These are phyloP conservation scores for Recurvirostra avosetta DNA, from an alignment of 2,113 vertebrate species.

Conservation along the genomic window DNA sequence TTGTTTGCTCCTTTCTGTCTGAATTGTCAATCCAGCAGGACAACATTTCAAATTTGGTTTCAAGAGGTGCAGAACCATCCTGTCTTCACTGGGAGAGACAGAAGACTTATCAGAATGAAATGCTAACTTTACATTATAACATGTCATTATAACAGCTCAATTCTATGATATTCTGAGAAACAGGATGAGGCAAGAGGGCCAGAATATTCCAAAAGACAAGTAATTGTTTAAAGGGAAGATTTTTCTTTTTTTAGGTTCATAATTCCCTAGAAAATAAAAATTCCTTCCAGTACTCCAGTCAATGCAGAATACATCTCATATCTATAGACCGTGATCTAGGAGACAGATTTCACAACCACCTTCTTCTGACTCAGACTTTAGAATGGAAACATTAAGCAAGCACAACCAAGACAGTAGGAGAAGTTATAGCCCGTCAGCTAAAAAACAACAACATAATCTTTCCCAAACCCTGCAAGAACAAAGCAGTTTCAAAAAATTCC, in stretches of 20 bases:
- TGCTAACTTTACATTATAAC: not conserved
- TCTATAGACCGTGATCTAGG: not conserved
- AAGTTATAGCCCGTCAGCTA: conserved; percentile 21
- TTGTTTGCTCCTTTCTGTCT: not conserved
- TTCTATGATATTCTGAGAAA: not conserved
- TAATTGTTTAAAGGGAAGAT: not conserved
- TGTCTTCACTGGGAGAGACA: not conserved
- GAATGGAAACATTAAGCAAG: conserved; percentile 53
- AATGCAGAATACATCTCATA: not conserved
- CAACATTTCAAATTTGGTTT: not conserved
- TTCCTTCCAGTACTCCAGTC: not conserved
- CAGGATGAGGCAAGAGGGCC: not conserved
- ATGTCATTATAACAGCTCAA: not conserved
- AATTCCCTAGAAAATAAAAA: not conserved
- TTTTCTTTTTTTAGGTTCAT: not conserved
- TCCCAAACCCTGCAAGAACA: conserved; percentile 52
- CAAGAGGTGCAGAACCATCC: not conserved
- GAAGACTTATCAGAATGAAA: not conserved
- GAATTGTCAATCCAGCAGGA: not conserved
- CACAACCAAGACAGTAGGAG: conserved; percentile 34
- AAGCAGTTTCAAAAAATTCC: not conserved
- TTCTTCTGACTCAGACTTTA: conserved; percentile 27
- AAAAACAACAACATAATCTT: not conserved
- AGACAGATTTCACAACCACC: conserved; percentile 53
- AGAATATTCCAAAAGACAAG: not conserved